Evolutionary conservation across 2,113 vertebrate genomes (phyloP).

Genomic region (Chaetorhynchus papuensis): DNA sequence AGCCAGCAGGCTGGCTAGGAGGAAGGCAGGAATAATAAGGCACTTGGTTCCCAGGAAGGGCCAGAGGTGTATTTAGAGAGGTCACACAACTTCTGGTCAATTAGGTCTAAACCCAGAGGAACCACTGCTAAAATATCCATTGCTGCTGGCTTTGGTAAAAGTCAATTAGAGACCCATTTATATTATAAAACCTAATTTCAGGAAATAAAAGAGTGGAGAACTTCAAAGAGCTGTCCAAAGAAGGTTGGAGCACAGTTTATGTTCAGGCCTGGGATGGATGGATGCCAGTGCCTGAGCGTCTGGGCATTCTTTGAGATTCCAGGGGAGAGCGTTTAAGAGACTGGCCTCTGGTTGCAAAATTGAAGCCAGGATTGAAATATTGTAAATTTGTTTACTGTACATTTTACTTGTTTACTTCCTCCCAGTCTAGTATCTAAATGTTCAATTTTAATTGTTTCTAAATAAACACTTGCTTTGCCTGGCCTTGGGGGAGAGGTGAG

Average conservation of each 20-base stretch:
- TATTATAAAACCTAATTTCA: conserved; percentile 13
- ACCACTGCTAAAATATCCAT: conserved; percentile 24
- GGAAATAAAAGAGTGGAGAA: not conserved
- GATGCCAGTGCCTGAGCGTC: fast-evolving
- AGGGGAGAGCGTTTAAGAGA: not conserved
- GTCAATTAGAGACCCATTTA: not conserved
- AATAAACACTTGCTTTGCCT: not conserved
- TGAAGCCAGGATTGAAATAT: not conserved
- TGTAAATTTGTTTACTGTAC: not conserved
- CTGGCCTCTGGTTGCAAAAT: not conserved
- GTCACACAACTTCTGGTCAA: conserved; percentile 22
- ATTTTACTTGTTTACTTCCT: not conserved
- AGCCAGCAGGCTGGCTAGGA: not conserved
- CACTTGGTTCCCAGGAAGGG: not conserved
- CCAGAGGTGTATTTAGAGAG: not conserved
- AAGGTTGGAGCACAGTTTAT: not conserved
- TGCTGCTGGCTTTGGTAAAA: conserved; percentile 27
- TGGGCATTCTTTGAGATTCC: not conserved
- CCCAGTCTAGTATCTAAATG: not conserved
- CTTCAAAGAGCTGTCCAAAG: not conserved
- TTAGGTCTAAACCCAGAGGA: conserved; percentile 25
- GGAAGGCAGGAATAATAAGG: not conserved
- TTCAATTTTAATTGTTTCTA: not conserved
- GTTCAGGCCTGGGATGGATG: not conserved
- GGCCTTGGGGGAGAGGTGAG: not conserved